Conservation (phyloP, 2,888 invertebrate genomes). For the Cryptus armator region DNA sequence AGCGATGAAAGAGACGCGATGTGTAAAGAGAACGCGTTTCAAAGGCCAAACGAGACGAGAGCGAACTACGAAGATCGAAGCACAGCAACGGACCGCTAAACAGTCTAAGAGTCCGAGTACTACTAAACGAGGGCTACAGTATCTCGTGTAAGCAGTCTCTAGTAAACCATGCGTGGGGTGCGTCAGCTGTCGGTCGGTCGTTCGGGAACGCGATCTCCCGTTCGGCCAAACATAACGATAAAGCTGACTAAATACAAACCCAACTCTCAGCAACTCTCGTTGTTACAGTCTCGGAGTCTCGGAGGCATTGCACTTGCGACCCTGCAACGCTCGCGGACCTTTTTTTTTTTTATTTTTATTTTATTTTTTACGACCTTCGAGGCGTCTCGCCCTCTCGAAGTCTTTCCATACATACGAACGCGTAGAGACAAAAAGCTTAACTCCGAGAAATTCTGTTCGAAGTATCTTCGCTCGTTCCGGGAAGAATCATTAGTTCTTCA, state of each 20-base stretch:
- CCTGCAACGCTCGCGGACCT: slow-evolving; percentile 24
- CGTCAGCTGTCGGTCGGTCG: slow-evolving; percentile 68
- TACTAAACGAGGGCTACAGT: slow-evolving; percentile 60
- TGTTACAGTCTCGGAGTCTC: slow-evolving; percentile 18
- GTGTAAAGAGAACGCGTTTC: slow-evolving; percentile 1
- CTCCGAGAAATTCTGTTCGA: neutral
- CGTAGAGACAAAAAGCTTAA: neutral
- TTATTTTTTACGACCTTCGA: slow-evolving; percentile 28
- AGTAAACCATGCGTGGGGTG: slow-evolving; percentile 67
- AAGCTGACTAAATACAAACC: slow-evolving; percentile 63
- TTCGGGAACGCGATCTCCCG: slow-evolving; percentile 32
- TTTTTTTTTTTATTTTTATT: slow-evolving; percentile 31
- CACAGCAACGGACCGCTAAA: slow-evolving; percentile 46
- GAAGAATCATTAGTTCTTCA: neutral
- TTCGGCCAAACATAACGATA: slow-evolving; percentile 51
- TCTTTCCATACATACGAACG: neutral
- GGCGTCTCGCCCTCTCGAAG: neutral
- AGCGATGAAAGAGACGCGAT: neutral
- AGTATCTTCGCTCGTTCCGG: neutral
- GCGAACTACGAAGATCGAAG: slow-evolving; percentile 43
- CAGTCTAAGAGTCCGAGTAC: slow-evolving; percentile 62
- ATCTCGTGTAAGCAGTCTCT: slow-evolving; percentile 55
- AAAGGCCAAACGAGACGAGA: slow-evolving; percentile 23
- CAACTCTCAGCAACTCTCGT: slow-evolving; percentile 62
- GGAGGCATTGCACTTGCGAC: slow-evolving; percentile 68